Base-by-base conservation (phyloP, 2,888 invertebrate genomes). In the Bhutanitis thaidina region DNA sequence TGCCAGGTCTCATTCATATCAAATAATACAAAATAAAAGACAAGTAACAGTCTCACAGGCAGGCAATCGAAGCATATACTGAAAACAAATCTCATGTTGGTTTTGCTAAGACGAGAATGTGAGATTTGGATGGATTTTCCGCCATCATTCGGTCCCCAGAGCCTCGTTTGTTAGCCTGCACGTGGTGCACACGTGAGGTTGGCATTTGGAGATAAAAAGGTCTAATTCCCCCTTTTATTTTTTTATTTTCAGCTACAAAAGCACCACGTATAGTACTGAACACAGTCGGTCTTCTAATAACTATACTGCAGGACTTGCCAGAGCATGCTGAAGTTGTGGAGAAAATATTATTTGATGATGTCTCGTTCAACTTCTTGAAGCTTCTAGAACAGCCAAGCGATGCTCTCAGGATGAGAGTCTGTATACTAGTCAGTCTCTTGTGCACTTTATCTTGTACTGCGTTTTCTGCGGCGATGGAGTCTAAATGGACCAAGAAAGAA, bases 291-390 rank as follows among this genome's bases (percentile, higher is more conserved):
- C 90, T 96, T 27, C 84, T 96, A 7, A 94, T 93, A 45, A 93
- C 94, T 9, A 91, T 96, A 3, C 77, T 96, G 12, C 91, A 94
- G 59, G 93, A 93, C 53, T 78, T 93, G 13, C 95, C 96, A 0
- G 94, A 95, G 67, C 94, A 95, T 69, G 93, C 93, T 0, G 93
- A 93, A 52, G 87, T 96, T 0, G 93, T 96, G 0, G 94, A 95
- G 67, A 92, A 92, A 63, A 92, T 96, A 53, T 80, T 95, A 4
- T 85, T 93, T 51, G 91, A 91, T 34, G 83, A 88, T 52, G 58
- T 77, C 1, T 78, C 79, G 3, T 83, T 81, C 49, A 88, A 91
- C 65, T 90, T 94, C 53, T 74, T 91, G 34, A 71, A 71, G 27
- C 83, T 94, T 44, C 72, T 94, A 49, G 89, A 91, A 59, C 91